These are phyloP conservation scores for Shinisaurus crocodilurus DNA, from an alignment of 2,113 vertebrate species.

Conservation along the genomic window DNA sequence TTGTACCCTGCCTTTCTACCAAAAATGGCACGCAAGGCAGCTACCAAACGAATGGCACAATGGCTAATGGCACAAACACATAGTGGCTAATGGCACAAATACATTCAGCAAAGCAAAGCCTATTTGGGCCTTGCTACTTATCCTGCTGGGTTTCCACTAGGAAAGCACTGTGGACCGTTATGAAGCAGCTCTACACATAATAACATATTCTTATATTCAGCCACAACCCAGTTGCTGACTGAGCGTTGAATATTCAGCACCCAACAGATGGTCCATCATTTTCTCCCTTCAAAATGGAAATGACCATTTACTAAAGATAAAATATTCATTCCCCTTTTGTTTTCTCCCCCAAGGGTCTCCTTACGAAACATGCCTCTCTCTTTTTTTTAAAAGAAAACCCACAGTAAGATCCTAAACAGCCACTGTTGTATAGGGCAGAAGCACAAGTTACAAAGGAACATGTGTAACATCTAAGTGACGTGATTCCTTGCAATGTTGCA, in stretches of 20 bases:
- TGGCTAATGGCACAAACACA: no score
- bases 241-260: slow-evolving; percentile 68
- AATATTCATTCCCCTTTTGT: slow-evolving; percentile 60
- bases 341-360: slow-evolving; percentile 54
- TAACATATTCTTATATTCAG: slow-evolving; percentile 54
- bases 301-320: slow-evolving; percentile 72
- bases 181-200: slow-evolving; percentile 58
- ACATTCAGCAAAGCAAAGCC: background rate
- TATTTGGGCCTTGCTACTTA: background rate
- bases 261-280: slow-evolving; percentile 63
- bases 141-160: slow-evolving; percentile 2
- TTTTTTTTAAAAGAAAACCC: slow-evolving; percentile 44
- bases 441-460: background rate
- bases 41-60: no score
- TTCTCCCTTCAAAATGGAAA: slow-evolving; percentile 70
- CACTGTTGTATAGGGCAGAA: background rate
- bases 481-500: no score
- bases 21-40: no score
- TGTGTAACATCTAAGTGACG: background rate
- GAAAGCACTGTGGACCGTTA: slow-evolving; percentile 33
- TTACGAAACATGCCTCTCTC: slow-evolving; percentile 59
- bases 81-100: no score
- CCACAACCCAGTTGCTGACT: slow-evolving; percentile 56
- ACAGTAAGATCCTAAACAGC: background rate
- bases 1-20: no score